Base-by-base conservation (phyloP, 2,888 invertebrate genomes). In the Thelaira solivaga region DNA sequence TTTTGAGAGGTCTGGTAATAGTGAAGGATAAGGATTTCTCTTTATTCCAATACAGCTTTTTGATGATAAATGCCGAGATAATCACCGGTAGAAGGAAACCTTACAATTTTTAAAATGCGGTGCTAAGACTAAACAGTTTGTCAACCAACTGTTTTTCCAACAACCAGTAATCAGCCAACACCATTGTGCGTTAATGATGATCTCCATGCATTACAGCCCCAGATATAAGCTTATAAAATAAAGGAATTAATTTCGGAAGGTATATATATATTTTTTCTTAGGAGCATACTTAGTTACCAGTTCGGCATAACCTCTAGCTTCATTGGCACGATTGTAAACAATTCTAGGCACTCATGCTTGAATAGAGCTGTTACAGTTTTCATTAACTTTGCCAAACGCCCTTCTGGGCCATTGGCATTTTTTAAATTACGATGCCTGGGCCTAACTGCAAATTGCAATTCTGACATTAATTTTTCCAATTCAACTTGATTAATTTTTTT, bases 121-220 rank as follows among this genome's bases (percentile, higher is more conserved):
- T 5, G 93, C 96, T 24, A 97, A 89, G 4, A 97, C 97, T 91
- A 85, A 98, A 98, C 59, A 98, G 89, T 90, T 98, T 98, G 86
- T 97, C 97, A 2, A 98, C 91, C 20, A 96, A 90, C 86, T 96
- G 95, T 85, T 97, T 97, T 84, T 97, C 97, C 80, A 94, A 87
- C 36, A 98, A 89, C 96, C 97, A 98, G 88, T 92, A 97, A 86
- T 95, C 93, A 1, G 97, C 97, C 87, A 94, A 90, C 81, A 97
- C 95, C 97, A 98, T 97, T 1, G 96, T 97, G 45, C 93, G 91
- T 86, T 91, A 92, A 85, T 97, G 95, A 69, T 92, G 91, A 85
- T 97, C 96, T 26, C 98, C 97, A 92, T 97, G 90, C 20, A 94
- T 92, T 75, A 97, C 92, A 2, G 97, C 97, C 89, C 97, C 95